Evolutionary conservation across 2,888 invertebrate genomes (phyloP).

Genomic region (Hirtodrosophila histrioides): DNA sequence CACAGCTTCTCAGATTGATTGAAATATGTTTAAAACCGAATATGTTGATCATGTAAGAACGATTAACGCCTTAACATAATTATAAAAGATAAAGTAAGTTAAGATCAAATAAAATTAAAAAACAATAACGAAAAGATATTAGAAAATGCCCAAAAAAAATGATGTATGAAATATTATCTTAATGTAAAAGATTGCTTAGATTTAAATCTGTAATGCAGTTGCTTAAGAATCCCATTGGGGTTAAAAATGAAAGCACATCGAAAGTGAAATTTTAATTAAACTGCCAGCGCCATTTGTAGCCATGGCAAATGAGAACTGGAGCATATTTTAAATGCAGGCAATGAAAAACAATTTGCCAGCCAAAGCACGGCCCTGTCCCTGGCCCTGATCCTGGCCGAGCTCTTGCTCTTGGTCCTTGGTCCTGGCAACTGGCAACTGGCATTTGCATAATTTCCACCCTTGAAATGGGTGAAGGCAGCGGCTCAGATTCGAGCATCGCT

Average conservation of each 20-base stretch:
- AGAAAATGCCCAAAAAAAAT: background rate
- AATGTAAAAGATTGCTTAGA: background rate
- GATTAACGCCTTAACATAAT: too few relatives aligned
- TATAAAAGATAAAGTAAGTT: too few relatives aligned
- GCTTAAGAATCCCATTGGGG: slow-evolving; percentile 6
- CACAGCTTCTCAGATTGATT: too few relatives aligned
- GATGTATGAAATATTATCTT: background rate
- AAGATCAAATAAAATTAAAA: too few relatives aligned
- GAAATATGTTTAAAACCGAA: too few relatives aligned
- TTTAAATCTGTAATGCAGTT: slow-evolving; percentile 27
- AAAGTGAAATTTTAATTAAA: slow-evolving; percentile 72
- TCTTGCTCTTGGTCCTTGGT: slow-evolving; percentile 21
- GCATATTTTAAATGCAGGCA: slow-evolving; percentile 79
- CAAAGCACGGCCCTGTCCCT: slow-evolving; percentile 1
- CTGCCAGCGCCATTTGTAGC: slow-evolving; percentile 54
- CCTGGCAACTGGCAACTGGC: slow-evolving; percentile 45
- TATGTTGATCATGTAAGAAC: too few relatives aligned
- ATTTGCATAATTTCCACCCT: slow-evolving; percentile 80
- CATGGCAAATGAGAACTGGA: slow-evolving; percentile 62
- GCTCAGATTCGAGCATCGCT: slow-evolving; percentile 58
- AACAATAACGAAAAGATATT: too few relatives aligned
- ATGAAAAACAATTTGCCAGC: slow-evolving; percentile 75
- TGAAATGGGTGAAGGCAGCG: slow-evolving; percentile 47
- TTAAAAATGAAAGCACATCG: slow-evolving; percentile 25
- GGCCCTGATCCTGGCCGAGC: slow-evolving; percentile 8